phyloP scores from a whole-genome alignment of 2,113 vertebrate species.

The Paraplagusia blochii region DNA sequence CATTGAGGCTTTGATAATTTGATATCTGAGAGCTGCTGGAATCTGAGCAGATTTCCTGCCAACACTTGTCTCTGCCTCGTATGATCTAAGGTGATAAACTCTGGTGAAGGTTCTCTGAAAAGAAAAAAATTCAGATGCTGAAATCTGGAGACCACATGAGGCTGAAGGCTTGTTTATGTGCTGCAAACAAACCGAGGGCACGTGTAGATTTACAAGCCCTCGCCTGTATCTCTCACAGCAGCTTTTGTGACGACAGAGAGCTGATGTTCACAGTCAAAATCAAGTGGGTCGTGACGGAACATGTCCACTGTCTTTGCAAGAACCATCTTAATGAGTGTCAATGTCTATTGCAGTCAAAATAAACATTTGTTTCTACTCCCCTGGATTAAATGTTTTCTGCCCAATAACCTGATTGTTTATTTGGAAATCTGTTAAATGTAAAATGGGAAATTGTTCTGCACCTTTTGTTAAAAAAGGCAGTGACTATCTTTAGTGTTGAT shows the following conservation, averaged over 20 bases:
- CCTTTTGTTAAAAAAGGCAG: too few species aligned
- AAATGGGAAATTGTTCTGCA: too few species aligned
- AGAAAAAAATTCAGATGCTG: neutral
- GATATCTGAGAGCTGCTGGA: neutral
- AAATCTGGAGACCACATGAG: neutral
- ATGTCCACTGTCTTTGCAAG: neutral
- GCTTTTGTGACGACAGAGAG: neutral
- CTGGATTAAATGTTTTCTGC: neutral
- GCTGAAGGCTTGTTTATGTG: neutral
- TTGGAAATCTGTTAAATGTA: too few species aligned
- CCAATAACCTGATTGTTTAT: too few species aligned
- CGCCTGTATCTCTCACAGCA: neutral
- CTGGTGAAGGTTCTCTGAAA: neutral
- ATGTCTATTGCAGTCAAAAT: too few species aligned
- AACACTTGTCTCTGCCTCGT: neutral
- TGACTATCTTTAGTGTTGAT: too few species aligned
- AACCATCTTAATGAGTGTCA: neutral
- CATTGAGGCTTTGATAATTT: neutral
- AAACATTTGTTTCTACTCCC: neutral
- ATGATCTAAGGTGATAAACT: neutral
- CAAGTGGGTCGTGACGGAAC: conserved; percentile 11
- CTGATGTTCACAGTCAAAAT: neutral
- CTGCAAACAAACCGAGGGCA: neutral
- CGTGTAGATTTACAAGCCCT: neutral
- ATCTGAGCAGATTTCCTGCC: neutral